Base-by-base conservation (phyloP, 2,888 invertebrate species). In the Hirudinaria manillensis region DNA sequence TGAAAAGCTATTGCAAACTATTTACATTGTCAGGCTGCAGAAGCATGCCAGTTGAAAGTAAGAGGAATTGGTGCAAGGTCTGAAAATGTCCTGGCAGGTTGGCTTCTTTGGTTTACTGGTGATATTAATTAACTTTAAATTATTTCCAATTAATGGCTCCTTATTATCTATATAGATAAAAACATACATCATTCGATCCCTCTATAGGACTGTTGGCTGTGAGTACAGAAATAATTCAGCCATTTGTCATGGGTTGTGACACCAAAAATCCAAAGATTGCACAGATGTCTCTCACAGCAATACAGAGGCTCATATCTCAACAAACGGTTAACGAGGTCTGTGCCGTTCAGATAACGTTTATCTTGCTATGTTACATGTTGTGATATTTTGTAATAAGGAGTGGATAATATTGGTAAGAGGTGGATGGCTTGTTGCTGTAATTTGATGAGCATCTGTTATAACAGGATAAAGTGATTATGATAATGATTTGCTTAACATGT, bases 231-330 rank as follows among this genome's bases (percentile, higher is more conserved):
- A 92, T 99, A 81, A 88, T 99, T 76, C 95, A 96, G 86, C 97
- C 98, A 0, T 88, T 99, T 80, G 93, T 97, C 51, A 93, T 98
- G 87, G 98, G 95, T 83, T 98, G 97, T 87, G 96, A 97, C 85
- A 95, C 96, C 36, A 96, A 94, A 87, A 94, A 96, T 86, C 89
- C 93, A 73, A 96, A 96, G 88, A 91, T 98, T 81, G 94, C 96
- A 70, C 87, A 96, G 91, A 91, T 94, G 84, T 94, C 95, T 83
- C 88, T 99, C 61, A 92, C 92, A 80, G 92, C 94, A 80, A 93
- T 98, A 86, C 98, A 99, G 86, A 90, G 93, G 80, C 88, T 99
- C 55, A 94, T 98, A 80, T 83, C 84, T 27, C 84, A 86, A 80
- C 84, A 86, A 80, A 85, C 85, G 56, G 80, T 87, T 21, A 75